Evolutionary conservation across 1,140 invertebrate genomes (phyloP), one percentile per base, ranked within the genome.

Genomic region (Anastrepha ludens): DNA sequence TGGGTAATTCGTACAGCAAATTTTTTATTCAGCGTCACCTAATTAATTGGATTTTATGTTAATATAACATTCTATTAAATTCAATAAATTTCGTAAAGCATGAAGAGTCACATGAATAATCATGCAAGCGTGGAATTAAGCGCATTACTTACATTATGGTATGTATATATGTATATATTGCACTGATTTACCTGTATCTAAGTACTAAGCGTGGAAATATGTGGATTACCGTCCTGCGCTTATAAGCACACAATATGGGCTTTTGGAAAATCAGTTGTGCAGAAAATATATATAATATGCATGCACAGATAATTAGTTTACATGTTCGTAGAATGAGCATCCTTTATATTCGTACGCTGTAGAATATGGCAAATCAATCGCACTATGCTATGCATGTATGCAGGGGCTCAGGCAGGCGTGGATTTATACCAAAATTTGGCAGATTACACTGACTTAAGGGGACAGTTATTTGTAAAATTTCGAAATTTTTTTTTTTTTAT

Each of bases 201-300:
- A 67, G 11, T 41, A 29, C 7, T 41, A 67, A 67, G 8, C 39
- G 39, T 67, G 29, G 2, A 0, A 55, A 11, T 55, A 55, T 55
- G 11, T 55, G 6, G 50, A 11, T 11, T 3, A 55, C 50, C 11
- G 50, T 6, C 50, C 6, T 55, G 9, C 9, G 50, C 50, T 0
- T 55, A 55, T 55, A 55, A 55, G 50, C 11, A 55, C 50, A 2
- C 50, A 39, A 11, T 67, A 8, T 39, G 8, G 39, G 64, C 11
- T 11, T 67, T 67, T 67, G 64, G 29, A 67, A 67, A 67, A 67
- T 39, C 64, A 9, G 29, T 41, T 67, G 29, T 41, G 29, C 39
- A 67, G 29, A 67, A 67, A 67, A 67, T 67, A 67, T 67, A 39
- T 67, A 67, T 67, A 29, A 3, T 29, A 67, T 29, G 64, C 29